These are phyloP conservation scores for Epiblema foenella DNA, from an alignment of 2,888 invertebrate species.

Conservation along the genomic window DNA sequence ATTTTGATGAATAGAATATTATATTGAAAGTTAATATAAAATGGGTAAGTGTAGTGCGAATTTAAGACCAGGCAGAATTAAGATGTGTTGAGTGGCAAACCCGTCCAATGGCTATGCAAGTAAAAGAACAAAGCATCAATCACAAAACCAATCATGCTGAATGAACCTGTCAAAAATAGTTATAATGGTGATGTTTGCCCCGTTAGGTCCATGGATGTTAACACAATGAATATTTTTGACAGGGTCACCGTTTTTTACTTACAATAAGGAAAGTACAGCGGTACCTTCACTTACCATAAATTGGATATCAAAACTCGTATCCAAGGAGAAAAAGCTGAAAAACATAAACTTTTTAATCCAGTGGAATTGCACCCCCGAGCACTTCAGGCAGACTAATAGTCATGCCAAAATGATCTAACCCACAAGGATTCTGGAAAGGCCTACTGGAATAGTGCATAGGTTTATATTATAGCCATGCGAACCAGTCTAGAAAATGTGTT, in stretches of 20 bases:
- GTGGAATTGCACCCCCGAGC: constrained; percentile 46
- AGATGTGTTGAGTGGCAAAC: neutral
- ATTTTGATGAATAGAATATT: neutral
- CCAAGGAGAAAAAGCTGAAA: constrained; percentile 82
- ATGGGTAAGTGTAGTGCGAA: neutral
- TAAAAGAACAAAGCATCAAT: constrained; percentile 45
- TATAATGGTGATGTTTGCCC: constrained; percentile 15
- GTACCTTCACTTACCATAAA: constrained; percentile 84
- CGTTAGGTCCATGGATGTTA: constrained; percentile 20
- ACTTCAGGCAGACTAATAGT: constrained; percentile 30
- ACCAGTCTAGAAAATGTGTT: constrained; percentile 1
- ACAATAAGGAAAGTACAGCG: constrained; percentile 72
- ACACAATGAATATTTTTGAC: constrained; percentile 55
- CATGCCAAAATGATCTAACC: constrained; percentile 14
- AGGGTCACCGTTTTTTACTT: constrained; percentile 55
- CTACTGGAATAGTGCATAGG: constrained; percentile 19
- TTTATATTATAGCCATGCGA: constrained; percentile 19
- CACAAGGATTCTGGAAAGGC: constrained; percentile 5
- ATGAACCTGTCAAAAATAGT: constrained; percentile 57
- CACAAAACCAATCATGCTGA: constrained; percentile 47
- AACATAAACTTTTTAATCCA: constrained; percentile 80
- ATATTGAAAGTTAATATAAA: neutral
- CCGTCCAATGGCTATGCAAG: neutral
- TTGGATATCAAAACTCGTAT: constrained; percentile 80
- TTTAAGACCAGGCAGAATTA: constrained; percentile 19